Base-by-base conservation (phyloP, 2,113 vertebrate genomes). In the Leucoraja erinaceus region DNA sequence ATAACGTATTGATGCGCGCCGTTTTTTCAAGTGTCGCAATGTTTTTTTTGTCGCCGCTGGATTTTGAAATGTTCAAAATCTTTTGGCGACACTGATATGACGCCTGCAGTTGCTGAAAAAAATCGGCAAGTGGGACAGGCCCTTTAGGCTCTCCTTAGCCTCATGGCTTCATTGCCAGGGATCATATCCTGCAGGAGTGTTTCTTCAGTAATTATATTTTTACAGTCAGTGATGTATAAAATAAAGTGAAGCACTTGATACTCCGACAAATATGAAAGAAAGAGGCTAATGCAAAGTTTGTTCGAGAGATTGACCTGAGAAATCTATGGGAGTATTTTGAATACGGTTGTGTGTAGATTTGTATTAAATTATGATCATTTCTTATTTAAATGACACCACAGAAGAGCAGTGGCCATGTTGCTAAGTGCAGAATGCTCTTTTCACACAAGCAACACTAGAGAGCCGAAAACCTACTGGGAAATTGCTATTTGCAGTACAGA, bases 401-500 rank as follows among this genome's bases (percentile, higher is more conserved):
- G 4, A 88, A 63, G 11, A 61, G 14, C 25, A 59, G 20, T 9
- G 9, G 22, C 14, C 25, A 10, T 3, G 9, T 7, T 61, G 54
- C 14, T 31, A 88, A 88, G 28, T 28, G 28, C 47, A 83, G 22
- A 56, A 2, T 8, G 20, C 25, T 83, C 54, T 20, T 83, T 56
- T 56, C 79, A 59, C 28, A 20, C 12, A 88, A 88, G 4, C 56
- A 86, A 86, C 83, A 63, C 83, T 88, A 31, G 83, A 66, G 83
- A 88, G 83, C 83, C 31, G 83, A 28, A 88, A 66, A 66, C 12
- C 28, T 88, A 63, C 59, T 31, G 83, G 83, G 83, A 88, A 88
- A 61, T 18, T 61, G 61, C n/a, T 18, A 16, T 31, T 88, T 5
- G 56, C 59, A 88, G 83, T 96, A 95, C 88, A 94, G 95, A 95